Base-by-base conservation (phyloP, 1,140 invertebrate species). In the Drosophila lini region DNA sequence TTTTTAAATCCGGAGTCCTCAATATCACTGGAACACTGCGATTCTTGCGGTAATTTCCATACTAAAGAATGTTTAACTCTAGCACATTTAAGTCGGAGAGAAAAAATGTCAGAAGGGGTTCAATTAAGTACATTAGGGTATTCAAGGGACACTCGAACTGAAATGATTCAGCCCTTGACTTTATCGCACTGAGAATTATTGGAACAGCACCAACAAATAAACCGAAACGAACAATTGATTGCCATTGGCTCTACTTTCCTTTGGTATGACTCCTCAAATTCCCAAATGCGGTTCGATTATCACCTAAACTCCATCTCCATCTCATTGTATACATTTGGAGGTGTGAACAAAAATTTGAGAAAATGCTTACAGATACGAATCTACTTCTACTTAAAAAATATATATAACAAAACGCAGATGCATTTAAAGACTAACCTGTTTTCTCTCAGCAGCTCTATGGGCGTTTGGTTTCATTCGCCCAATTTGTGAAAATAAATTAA, bases 221-320 rank as follows among this genome's bases (percentile, higher is more conserved):
- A 53, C 32, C 19, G 19, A 53, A 38, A 15, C 32, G 32, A 38
- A 22, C 11, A 22, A 38, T 38, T 36, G 32, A 22, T 53, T 36
- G 16, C 32, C 32, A 36, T 36, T 36, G 19, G 32, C 32, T 36
- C 16, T 36, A 36, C 7, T 22, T 53, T 53, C 16, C 19, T 36
- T 36, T 36, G 50, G 31, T 36, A 53, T 53, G 50, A 36, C 50
- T 53, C 19, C 50, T 53, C 32, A 53, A 53, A 38, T 53, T 53
- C 19, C 22, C 13, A 15, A 53, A 53, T 34, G 32, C 32, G 16
- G 3, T 22, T n/a, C 31, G 52, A 53, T 53, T 53, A 38, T 38
- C 47, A 53, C 19, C 13, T 36, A 53, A 22, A 15, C 13, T 38
- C 32, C 7, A 19, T 53, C 32, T 36, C 8, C 32, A 38, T 53